These are phyloP conservation scores for Sternarchorhynchus goeldii DNA, from an alignment of 2,797 vertebrate genomes.

Conservation along the genomic window DNA sequence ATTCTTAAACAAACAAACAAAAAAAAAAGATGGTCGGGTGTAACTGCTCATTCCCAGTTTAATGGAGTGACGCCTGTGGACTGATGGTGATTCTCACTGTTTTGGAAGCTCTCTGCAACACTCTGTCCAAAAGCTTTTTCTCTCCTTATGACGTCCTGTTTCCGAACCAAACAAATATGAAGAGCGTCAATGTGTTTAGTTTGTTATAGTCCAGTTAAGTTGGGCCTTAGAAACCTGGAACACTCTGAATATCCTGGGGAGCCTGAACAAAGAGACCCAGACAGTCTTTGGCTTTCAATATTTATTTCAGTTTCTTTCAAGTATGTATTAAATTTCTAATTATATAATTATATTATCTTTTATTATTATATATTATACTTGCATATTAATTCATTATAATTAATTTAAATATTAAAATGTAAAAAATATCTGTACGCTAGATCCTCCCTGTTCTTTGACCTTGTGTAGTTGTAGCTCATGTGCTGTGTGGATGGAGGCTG, in stretches of 20 bases:
- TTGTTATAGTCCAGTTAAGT: not conserved
- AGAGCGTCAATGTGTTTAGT: no score
- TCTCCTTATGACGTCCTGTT: not conserved
- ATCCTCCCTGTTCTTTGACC: not conserved
- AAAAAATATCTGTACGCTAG: not conserved
- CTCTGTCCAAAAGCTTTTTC: not conserved
- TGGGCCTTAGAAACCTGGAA: not conserved
- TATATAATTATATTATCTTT: no score
- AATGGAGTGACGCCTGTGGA: no score
- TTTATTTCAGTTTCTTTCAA: not conserved
- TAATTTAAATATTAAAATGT: not conserved
- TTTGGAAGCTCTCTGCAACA: not conserved
- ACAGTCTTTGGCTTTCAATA: not conserved
- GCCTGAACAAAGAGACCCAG: not conserved
- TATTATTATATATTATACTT: no score
- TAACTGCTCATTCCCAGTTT: not conserved
- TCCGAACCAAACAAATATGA: not conserved
- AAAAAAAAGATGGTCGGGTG: no score
- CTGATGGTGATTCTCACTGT: not conserved
- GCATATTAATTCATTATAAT: no score
- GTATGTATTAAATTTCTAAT: not conserved
- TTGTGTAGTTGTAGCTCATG: not conserved
- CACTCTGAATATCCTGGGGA: not conserved
- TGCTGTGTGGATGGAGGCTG: not conserved
- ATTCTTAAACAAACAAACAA: slow-evolving; percentile 1